Conservation (phyloP, 2,113 vertebrate species). For the Oreochromis niloticus region DNA sequence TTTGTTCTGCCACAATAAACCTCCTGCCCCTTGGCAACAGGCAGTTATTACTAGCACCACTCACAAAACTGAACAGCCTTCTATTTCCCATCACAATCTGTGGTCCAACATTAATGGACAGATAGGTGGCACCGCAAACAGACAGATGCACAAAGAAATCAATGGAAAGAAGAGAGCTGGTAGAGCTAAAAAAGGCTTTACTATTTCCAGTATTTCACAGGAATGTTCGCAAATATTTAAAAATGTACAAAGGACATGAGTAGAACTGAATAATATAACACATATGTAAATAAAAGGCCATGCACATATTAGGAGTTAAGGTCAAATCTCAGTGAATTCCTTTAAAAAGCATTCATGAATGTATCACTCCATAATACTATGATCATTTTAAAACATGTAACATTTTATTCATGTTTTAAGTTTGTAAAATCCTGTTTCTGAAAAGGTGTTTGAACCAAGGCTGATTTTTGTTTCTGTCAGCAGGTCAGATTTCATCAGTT, state of each 20-base stretch:
- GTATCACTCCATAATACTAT: background rate
- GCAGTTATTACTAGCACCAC: background rate
- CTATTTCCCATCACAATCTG: background rate
- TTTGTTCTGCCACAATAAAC: conserved; percentile 45
- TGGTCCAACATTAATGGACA: conserved; percentile 47
- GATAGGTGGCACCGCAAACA: background rate
- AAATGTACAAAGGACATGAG: background rate
- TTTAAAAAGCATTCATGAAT: background rate
- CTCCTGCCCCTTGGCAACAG: conserved; percentile 8
- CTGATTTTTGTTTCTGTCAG: background rate
- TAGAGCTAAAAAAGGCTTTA: background rate
- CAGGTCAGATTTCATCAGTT: background rate
- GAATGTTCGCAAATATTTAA: background rate
- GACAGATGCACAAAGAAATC: background rate
- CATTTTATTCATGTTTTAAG: background rate
- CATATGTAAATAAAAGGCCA: background rate
- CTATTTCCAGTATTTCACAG: background rate
- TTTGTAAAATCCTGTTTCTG: background rate
- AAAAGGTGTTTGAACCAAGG: background rate
- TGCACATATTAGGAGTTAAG: background rate
- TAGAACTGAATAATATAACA: background rate
- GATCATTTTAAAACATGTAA: fast-evolving
- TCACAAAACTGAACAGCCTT: background rate
- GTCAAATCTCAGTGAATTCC: background rate
- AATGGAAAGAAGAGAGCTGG: background rate